These are phyloP conservation scores for Calcarius lapponicus DNA, from an alignment of 2,797 vertebrate species.

Conservation along the genomic window DNA sequence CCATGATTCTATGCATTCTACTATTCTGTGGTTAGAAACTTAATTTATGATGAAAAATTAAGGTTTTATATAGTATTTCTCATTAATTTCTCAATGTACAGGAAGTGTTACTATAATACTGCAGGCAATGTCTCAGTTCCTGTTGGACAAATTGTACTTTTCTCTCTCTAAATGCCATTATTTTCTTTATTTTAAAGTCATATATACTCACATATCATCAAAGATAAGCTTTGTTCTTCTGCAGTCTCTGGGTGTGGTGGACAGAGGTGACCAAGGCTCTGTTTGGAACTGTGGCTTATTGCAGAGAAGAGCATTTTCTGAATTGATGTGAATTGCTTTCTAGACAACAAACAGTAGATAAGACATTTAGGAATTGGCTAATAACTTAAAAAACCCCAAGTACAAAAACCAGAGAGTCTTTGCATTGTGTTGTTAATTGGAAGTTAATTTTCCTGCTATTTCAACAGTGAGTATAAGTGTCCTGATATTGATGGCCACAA, in stretches of 20 bases:
- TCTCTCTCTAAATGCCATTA: background rate
- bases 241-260: slow-evolving; percentile 73
- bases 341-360: slow-evolving; percentile 69
- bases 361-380: slow-evolving; percentile 41
- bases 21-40: background rate
- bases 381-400: background rate
- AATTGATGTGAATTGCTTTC: slow-evolving; percentile 73
- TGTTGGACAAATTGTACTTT: background rate
- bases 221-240: slow-evolving; percentile 79
- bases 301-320: slow-evolving; percentile 70
- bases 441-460: background rate
- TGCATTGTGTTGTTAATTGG: background rate
- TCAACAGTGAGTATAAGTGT: background rate
- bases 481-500: background rate
- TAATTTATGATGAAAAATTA: background rate
- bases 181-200: background rate
- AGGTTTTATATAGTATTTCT: background rate
- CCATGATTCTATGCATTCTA: background rate
- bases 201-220: slow-evolving; percentile 79
- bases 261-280: slow-evolving; percentile 74
- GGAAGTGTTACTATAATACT: background rate
- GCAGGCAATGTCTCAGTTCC: background rate
- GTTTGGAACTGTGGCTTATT: slow-evolving; percentile 75
- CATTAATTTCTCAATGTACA: background rate
- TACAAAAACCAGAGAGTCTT: background rate